Evolutionary conservation across 2,888 invertebrate genomes (phyloP), one percentile per base, ranked within the genome.

Genomic region (Drosophila meridiana): DNA sequence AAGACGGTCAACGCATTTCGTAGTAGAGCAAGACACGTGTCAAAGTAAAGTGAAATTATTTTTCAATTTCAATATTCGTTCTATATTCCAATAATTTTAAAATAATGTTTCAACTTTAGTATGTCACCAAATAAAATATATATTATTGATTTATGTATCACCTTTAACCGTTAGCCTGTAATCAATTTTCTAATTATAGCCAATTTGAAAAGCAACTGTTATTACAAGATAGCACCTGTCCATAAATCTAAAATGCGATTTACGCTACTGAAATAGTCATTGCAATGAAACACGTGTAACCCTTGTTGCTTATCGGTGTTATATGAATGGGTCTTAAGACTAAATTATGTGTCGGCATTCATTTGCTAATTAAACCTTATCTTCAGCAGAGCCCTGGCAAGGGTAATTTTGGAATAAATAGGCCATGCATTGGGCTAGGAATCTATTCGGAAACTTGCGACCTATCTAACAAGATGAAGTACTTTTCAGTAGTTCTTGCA

Each of bases 391-490:
- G 20, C 57, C 45, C 40, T 3, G 45, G 36, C n/a, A 38, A 14
- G 40, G 20, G 7, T 26, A 43, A n/a, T 60, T 81, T 83, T 73
- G 58, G 26, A 74, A 84, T 84, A 84, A 84, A 84, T 78, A 86
- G 76, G 4, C 72, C 59, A 26, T 11, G 58, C 26, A 57, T 62
- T 58, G 67, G 20, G 40, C 32, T 63, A 66, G 71, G 48, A 73
- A 82, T 67, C 57, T 80, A 85, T 80, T 87, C 78, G 68, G 57
- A 56, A 77, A 61, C 13, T 34, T 53, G 69, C 70, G 11, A 77
- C 72, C 69, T 62, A 65, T 38, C 52, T 4, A 82, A 58, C 38
- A 74, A 78, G 28, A 85, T 87, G 86, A 80, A 67, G 57, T 73
- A 61, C 47, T 47, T 58, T 9, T 9, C 76, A 34, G 28, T 72